A percentile compares a stretch with the other conserved stretches of the same genome.
phyloP scores from a whole-genome alignment of 2,113 vertebrate species.

The Aldabrachelys gigantea region DNA sequence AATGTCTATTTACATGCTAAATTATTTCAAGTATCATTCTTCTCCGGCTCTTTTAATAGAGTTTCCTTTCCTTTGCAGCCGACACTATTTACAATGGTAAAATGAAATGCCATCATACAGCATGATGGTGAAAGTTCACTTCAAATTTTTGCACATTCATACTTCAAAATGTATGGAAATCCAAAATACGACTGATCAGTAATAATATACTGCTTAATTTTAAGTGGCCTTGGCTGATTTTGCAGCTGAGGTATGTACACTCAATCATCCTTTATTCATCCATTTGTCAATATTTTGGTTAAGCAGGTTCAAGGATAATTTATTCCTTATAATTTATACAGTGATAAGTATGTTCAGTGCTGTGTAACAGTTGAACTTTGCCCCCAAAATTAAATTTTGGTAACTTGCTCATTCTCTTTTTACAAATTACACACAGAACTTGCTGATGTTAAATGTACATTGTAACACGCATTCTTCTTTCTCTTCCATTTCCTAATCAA shows the following conservation, averaged over 20 bases:
- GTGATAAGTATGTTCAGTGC: neutral
- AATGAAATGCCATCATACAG: fast-evolving
- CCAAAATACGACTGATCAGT: neutral
- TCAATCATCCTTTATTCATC: neutral
- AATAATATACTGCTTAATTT: neutral
- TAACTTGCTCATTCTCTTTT: neutral
- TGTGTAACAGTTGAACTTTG: neutral
- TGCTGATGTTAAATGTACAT: fast-evolving
- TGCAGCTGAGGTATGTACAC: fast-evolving
- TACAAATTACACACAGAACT: neutral
- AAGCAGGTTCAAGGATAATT: neutral
- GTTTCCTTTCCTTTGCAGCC: neutral
- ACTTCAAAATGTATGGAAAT: neutral
- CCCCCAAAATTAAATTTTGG: neutral
- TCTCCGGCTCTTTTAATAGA: slow-evolving; percentile 33
- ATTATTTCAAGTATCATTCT: slow-evolving; percentile 32
- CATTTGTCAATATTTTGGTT: neutral
- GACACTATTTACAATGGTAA: neutral
- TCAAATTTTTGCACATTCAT: neutral
- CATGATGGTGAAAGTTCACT: neutral
- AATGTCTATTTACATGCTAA: slow-evolving; percentile 39
- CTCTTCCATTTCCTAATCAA: neutral
- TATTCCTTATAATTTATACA: neutral
- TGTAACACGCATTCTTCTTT: neutral
- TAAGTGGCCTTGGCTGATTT: neutral